Evolutionary conservation across 2,888 invertebrate species (phyloP).

Genomic region (Tetropium fuscum): DNA sequence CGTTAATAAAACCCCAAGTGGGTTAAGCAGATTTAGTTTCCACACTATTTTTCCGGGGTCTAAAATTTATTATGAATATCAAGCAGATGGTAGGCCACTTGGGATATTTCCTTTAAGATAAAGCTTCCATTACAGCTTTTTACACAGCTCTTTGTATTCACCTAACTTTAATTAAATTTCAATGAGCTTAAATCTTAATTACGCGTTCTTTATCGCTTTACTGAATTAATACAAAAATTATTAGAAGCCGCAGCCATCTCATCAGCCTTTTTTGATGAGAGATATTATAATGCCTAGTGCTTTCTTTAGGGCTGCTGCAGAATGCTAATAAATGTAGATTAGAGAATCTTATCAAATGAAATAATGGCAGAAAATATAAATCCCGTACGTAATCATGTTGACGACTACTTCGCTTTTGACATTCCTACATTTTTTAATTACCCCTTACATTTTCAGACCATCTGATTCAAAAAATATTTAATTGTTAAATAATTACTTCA

Average conservation of each 20-base stretch:
- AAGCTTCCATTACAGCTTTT: slow-evolving; percentile 33
- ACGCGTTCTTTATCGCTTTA: slow-evolving; percentile 29
- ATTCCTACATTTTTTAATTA: too few species aligned
- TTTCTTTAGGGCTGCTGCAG: too few species aligned
- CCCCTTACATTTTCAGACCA: too few species aligned
- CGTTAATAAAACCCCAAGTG: slow-evolving; percentile 18
- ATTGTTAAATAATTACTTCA: too few species aligned
- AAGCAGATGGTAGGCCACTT: slow-evolving; percentile 34
- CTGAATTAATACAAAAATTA: slow-evolving; percentile 17
- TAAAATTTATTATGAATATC: slow-evolving; percentile 34
- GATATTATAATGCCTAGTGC: too few species aligned
- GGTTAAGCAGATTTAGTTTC: slow-evolving; percentile 5
- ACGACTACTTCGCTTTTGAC: too few species aligned
- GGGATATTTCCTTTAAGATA: slow-evolving; percentile 32
- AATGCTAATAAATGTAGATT: too few species aligned
- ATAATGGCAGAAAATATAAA: too few species aligned
- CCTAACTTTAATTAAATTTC: slow-evolving; percentile 37
- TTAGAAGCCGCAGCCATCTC: not conserved
- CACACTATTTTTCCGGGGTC: slow-evolving; percentile 14
- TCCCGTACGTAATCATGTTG: too few species aligned
- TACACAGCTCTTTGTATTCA: slow-evolving; percentile 29
- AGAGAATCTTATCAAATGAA: too few species aligned
- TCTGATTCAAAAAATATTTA: too few species aligned
- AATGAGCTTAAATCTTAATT: slow-evolving; percentile 36
- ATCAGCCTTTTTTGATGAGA: too few species aligned